Evolutionary conservation across 2,113 vertebrate genomes (phyloP).

Genomic region (Myiagra hebetior): DNA sequence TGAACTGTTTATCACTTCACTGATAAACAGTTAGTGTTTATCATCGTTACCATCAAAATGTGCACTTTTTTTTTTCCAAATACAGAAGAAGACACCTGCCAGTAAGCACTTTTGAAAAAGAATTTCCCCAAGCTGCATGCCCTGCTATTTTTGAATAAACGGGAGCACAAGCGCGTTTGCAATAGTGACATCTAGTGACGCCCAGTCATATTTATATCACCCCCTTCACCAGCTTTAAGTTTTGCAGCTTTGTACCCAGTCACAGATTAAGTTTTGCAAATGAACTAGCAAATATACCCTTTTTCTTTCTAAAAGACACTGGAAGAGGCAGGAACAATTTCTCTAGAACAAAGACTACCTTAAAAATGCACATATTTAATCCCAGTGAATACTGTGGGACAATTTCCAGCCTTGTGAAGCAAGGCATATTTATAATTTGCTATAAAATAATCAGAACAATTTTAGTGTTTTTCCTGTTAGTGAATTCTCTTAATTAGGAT

Average conservation of each 20-base stretch:
- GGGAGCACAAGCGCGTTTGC: background rate
- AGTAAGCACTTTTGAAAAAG: background rate
- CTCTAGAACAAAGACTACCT: background rate
- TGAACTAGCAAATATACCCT: background rate
- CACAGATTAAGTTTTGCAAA: background rate
- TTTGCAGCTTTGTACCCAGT: background rate
- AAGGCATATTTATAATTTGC: background rate
- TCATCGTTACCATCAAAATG: background rate
- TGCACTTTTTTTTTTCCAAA: background rate
- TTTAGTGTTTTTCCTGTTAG: background rate
- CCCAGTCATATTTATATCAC: background rate
- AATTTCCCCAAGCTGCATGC: background rate
- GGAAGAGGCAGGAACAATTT: background rate
- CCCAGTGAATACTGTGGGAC: background rate
- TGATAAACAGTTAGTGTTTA: background rate
- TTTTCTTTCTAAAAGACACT: background rate
- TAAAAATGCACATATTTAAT: background rate
- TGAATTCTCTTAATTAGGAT: background rate
- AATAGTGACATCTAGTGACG: constrained; percentile 31
- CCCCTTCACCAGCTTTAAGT: background rate
- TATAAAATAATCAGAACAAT: background rate
- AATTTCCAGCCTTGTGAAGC: background rate
- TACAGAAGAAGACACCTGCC: background rate
- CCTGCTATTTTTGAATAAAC: background rate
- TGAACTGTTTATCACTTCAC: background rate